These are phyloP conservation scores for Leucophenga maculata DNA, from an alignment of 2,888 invertebrate species.

Conservation along the genomic window DNA sequence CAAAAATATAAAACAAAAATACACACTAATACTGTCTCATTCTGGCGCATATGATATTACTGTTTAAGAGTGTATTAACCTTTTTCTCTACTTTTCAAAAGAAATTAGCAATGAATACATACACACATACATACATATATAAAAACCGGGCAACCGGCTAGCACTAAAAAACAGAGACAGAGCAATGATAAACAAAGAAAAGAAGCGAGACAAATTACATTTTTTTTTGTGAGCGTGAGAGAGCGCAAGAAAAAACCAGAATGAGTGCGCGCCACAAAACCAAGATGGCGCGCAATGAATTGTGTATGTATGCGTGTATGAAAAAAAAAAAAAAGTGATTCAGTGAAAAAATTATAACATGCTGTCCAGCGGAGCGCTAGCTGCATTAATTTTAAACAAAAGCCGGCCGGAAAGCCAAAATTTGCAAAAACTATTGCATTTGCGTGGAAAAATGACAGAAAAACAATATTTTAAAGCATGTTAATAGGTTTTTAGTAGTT, in stretches of 20 bases:
- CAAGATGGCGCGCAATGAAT: constrained; percentile 14
- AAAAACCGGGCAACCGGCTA: constrained; percentile 6
- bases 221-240: not conserved
- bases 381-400: not conserved
- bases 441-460: too few species aligned
- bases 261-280: constrained; percentile 48
- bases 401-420: not conserved
- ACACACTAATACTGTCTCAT: too few species aligned
- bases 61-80: too few species aligned
- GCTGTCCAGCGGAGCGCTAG: constrained; percentile 10
- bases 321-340: not conserved
- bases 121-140: constrained; percentile 35
- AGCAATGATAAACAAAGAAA: not conserved
- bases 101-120: constrained; percentile 50
- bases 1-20: too few species aligned
- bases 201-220: not conserved
- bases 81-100: constrained; percentile 38
- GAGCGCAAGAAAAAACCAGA: constrained; percentile 36
- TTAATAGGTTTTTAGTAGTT: too few species aligned
- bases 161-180: too few species aligned
- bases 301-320: not conserved
- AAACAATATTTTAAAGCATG: too few species aligned
- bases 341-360: not conserved
- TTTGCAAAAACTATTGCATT: too few species aligned
- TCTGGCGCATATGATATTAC: too few species aligned